Conservation (phyloP, 2,888 invertebrate species). For the Tortrix viridana region DNA sequence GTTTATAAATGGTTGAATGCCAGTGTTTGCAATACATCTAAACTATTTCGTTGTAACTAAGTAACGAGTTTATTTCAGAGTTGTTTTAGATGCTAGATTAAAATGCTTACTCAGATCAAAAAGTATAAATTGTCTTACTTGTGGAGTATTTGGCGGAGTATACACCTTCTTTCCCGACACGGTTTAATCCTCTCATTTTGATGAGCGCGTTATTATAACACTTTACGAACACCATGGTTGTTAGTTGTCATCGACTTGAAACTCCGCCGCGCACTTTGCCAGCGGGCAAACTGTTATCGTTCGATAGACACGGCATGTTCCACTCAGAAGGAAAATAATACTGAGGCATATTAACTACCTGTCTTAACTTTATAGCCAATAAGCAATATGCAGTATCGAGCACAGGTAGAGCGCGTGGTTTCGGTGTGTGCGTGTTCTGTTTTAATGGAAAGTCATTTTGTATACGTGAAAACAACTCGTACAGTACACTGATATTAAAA, state of each 20-base stretch:
- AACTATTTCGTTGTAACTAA: too few species aligned
- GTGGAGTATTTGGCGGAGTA: slow-evolving; percentile 49
- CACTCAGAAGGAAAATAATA: slow-evolving; percentile 52
- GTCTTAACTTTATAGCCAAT: slow-evolving; percentile 50
- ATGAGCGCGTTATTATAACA: slow-evolving; percentile 15
- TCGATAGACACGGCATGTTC: slow-evolving; percentile 61
- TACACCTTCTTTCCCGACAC: slow-evolving; percentile 45
- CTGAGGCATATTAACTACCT: slow-evolving; percentile 51
- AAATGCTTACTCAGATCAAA: too few species aligned
- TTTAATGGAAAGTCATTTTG: too few species aligned
- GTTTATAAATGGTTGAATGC: neutral
- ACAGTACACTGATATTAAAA: too few species aligned
- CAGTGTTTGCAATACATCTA: neutral
- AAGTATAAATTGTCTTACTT: slow-evolving; percentile 52
- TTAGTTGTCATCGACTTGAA: slow-evolving; percentile 22
- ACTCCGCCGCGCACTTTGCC: slow-evolving; percentile 8
- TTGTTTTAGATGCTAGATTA: too few species aligned
- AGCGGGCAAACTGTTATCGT: slow-evolving; percentile 13
- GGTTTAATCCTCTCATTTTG: slow-evolving; percentile 39
- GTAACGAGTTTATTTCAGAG: too few species aligned
- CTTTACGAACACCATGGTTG: slow-evolving; percentile 29
- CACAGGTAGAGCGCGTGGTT: slow-evolving; percentile 46
- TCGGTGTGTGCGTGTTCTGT: neutral
- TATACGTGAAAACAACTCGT: too few species aligned
- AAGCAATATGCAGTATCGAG: slow-evolving; percentile 48